Evolutionary conservation across 2,113 vertebrate genomes (phyloP).

Genomic region (Nycticebus coucang): DNA sequence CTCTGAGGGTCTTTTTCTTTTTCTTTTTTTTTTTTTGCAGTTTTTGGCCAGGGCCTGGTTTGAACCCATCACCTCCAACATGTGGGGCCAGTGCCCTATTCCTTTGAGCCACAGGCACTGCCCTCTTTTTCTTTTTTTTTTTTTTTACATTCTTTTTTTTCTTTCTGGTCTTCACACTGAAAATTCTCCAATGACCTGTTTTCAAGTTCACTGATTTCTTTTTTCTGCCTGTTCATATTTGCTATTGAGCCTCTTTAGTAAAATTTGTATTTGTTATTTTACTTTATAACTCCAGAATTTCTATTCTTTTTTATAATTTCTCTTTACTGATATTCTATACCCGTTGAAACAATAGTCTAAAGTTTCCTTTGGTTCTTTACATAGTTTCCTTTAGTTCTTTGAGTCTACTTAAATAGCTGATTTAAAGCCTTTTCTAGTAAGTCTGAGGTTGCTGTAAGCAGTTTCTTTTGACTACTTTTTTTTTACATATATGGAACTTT

Average conservation of each 20-base stretch:
- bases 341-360: neutral
- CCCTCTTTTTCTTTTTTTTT: too few relatives aligned
- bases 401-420: neutral
- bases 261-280: neutral
- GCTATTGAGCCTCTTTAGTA: neutral
- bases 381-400: neutral
- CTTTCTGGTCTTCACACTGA: neutral
- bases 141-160: neutral
- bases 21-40: too few relatives aligned
- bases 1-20: neutral
- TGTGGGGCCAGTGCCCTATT: too few relatives aligned
- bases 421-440: neutral
- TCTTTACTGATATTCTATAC: neutral
- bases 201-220: neutral
- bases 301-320: slow-evolving; percentile 9
- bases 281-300: neutral
- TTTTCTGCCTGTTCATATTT: neutral
- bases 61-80: too few relatives aligned
- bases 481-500: neutral
- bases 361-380: neutral
- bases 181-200: neutral
- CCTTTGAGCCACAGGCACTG: too few relatives aligned
- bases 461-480: neutral
- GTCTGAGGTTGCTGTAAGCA: neutral
- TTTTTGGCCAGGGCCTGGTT: too few relatives aligned